Evolutionary conservation across 2,888 invertebrate species (phyloP), one percentile per base, ranked within the genome.

Genomic region (Hemistola chrysoprasaria): DNA sequence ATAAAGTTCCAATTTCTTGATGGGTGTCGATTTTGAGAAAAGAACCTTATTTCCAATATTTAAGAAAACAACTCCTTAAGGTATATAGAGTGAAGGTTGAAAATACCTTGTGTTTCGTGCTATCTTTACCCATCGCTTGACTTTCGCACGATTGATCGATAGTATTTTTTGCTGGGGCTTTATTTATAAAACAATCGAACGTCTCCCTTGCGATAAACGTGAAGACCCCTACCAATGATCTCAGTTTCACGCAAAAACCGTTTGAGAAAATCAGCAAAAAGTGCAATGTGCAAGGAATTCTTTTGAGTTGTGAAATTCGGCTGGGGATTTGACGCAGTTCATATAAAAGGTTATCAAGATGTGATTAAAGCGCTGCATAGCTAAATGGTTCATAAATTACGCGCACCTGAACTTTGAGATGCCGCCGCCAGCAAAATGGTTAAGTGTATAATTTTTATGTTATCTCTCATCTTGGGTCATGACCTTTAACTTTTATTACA

Each of bases 71-170:
- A 8, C 37, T 51, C 54, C 47, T 44, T 49, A 27, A 16, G 41
- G 11, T 39, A 37, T 36, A 22, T 2, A 8, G 8, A 4, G 21
- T 21, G 27, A 67, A 55, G 59, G 71, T 56, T 45, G 50, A 59
- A 47, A 59, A 59, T 69, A 32, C 49, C 36, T 28, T 60, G 56
- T 28, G 40, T 25, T 40, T 1, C 37, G 34, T 53, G 50, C 71
- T 83, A 84, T 85, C 84, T 64, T 56, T 53, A 47, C 56, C 59
- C 77, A 85, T 86, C 85, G 72, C 70, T 69, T 73, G 84, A 74
- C 79, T 83, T 87, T 86, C 86, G 87, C 86, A 83, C 86, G 86
- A 86, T 88, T 88, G 88, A 88, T 88, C 83, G 87, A 84, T 88
- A 85, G 86, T 82, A 81, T 85, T 88, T 88, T 88, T 88, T 88